Conservation (phyloP, 2,888 invertebrate genomes). For the Pristionchus fissidentatus region DNA sequence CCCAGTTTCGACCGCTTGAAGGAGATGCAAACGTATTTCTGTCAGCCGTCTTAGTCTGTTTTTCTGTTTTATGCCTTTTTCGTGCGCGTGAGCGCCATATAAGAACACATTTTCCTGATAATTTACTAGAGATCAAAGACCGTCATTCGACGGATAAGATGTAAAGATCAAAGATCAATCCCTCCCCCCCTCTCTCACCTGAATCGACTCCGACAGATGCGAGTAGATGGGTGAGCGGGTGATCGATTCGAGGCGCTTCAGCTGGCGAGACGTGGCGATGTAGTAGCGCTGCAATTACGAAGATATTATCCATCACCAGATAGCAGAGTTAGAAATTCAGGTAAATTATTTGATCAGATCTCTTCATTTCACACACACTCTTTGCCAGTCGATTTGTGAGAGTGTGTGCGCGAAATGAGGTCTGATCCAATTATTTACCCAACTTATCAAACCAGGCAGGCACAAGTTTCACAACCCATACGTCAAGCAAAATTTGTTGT, state of each 20-base stretch:
- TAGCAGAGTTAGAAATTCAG: not conserved
- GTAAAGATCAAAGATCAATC: not conserved
- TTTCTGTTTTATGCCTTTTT: no score
- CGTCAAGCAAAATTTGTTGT: no score
- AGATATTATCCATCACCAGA: not conserved
- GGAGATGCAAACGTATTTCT: no score
- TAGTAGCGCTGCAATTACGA: slow-evolving; percentile 86
- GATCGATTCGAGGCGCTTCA: slow-evolving; percentile 74
- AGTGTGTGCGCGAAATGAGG: no score
- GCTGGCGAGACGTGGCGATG: slow-evolving; percentile 91
- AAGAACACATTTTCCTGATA: not conserved
- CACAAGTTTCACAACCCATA: not conserved
- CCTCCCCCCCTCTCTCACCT: slow-evolving; percentile 53
- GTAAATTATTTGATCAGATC: not conserved
- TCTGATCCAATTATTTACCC: no score
- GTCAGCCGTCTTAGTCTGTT: no score
- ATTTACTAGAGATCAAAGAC: not conserved
- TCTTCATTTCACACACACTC: not conserved
- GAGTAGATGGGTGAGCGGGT: slow-evolving; percentile 75
- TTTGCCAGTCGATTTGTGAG: no score
- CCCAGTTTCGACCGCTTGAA: no score
- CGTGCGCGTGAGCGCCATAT: no score
- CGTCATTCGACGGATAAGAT: not conserved
- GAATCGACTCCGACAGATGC: slow-evolving; percentile 73
- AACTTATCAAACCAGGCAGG: not conserved